phyloP scores from a whole-genome alignment of 2,113 vertebrate species.

The Thamnophis sirtalis region DNA sequence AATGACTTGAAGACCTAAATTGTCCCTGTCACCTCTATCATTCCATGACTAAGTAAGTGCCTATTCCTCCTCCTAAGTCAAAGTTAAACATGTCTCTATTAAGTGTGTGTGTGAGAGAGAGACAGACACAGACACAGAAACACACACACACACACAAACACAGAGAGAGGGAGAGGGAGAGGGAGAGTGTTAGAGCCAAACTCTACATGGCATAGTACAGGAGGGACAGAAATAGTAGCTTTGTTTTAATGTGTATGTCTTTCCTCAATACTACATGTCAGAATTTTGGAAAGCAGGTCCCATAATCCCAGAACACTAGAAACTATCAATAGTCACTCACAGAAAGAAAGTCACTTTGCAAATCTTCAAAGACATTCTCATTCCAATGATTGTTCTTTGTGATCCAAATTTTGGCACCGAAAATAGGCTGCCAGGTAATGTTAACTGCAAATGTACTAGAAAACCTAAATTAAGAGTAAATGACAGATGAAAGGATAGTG shows the following conservation, averaged over 20 bases:
- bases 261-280: background rate
- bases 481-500: conserved; percentile 11
- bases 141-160: too few species aligned
- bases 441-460: background rate
- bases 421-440: conserved; percentile 11
- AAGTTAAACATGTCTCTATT: background rate
- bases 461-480: conserved; percentile 25
- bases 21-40: background rate
- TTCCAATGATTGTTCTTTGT: background rate
- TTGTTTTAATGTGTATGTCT: background rate
- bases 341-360: background rate
- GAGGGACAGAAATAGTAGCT: background rate
- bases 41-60: background rate
- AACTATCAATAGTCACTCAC: background rate
- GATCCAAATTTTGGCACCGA: background rate
- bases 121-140: background rate
- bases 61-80: background rate
- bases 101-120: background rate
- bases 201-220: background rate
- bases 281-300: background rate
- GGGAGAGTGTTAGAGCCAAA: background rate
- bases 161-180: background rate
- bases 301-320: background rate
- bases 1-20: background rate
- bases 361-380: background rate